These are phyloP conservation scores for Martes martes DNA, from an alignment of 2,113 vertebrate genomes.

Conservation along the genomic window DNA sequence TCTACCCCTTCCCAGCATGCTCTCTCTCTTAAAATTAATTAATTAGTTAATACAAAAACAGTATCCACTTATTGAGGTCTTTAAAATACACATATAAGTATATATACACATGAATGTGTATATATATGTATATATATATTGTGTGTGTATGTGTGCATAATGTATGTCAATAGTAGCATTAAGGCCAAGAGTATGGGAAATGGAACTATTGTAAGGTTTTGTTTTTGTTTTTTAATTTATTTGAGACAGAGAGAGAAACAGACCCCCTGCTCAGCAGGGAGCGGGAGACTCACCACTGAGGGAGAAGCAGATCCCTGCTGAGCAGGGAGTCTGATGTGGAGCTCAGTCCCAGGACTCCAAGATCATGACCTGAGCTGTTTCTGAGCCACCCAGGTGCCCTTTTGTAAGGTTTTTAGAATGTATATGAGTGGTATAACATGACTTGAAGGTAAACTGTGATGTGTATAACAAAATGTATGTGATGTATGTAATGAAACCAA, in stretches of 20 bases:
- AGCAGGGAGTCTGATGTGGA: no score
- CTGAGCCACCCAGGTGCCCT: no score
- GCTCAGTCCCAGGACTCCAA: no score
- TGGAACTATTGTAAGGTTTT: not conserved
- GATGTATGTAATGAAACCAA: not conserved
- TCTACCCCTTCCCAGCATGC: not conserved
- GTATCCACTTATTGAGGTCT: not conserved
- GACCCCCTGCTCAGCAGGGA: no score
- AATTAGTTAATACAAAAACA: not conserved
- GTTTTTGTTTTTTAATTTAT: no score
- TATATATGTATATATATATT: not conserved
- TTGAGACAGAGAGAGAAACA: no score
- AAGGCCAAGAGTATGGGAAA: not conserved
- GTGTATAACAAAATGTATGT: not conserved
- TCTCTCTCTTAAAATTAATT: not conserved
- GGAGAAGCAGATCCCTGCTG: no score
- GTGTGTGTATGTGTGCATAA: not conserved
- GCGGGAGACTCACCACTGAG: no score
- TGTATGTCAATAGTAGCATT: not conserved
- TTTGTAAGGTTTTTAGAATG: not conserved
- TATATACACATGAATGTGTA: not conserved
- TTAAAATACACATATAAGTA: not conserved
- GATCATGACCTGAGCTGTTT: no score
- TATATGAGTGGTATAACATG: not conserved
- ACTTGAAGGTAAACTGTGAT: not conserved